Base-by-base conservation (phyloP, 1,140 invertebrate species). In the Halotydeus destructor region DNA sequence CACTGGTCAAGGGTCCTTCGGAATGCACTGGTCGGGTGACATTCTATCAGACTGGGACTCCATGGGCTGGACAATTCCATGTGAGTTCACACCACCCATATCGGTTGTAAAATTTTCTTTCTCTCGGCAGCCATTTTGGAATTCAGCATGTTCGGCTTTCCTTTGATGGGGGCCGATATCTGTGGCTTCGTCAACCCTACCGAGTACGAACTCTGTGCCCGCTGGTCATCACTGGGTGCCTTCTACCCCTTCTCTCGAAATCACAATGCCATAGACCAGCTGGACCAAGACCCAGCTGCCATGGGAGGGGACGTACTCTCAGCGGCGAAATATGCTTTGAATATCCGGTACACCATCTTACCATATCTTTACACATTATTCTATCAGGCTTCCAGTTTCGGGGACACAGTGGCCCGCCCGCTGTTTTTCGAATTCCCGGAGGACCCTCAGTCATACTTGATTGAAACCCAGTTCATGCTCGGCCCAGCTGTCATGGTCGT, bases 21-120 rank as follows among this genome's bases (percentile, higher is more conserved):
- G 73, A n/a, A 82, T 79, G 9, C 81, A 89, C 61, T 94, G 88
- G 88, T 76, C 77, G 45, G 86, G 86, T 12, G 68, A 69, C 49
- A 66, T 70, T 49, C 52, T 42, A 1, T 60, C 61, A 5, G 47
- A 50, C 9, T 70, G 66, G 67, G 46, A 53, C 5, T 57, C 68
- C 46, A 46, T 71, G 38, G 49, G 51, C 26, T 54, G 50, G 28
- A 59, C 64, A 9, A 60, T 70, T 57, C 44, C 62, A 55, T n/a
- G n/a, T n/a, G n/a, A n/a, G n/a, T n/a, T n/a, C n/a, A n/a, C n/a
- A n/a, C n/a, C n/a, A n/a, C n/a, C n/a, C n/a, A n/a, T n/a, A n/a
- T n/a, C n/a, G n/a, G n/a, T n/a, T n/a, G n/a, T n/a, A n/a, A n/a
- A n/a, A n/a, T n/a, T n/a, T n/a, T n/a, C n/a, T n/a, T n/a, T n/a